phyloP scores from a whole-genome alignment of 2,797 vertebrate genomes.

The Mallotus villosus region DNA sequence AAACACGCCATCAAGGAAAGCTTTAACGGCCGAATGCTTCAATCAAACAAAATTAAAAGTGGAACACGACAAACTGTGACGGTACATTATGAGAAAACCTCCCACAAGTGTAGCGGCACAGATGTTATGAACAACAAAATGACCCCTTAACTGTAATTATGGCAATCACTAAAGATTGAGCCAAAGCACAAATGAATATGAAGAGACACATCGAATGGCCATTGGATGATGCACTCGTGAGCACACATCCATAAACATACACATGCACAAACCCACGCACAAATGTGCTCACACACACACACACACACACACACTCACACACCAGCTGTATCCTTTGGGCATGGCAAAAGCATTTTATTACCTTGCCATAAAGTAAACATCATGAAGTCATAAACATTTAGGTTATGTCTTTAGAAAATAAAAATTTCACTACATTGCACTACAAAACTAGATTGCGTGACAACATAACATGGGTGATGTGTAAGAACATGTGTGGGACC shows the following conservation, averaged over 20 bases:
- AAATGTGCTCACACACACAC: neutral
- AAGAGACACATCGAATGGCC: neutral
- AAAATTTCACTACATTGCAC: neutral
- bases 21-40: slow-evolving; percentile 41
- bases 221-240: neutral
- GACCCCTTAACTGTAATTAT: slow-evolving; percentile 30
- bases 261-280: neutral
- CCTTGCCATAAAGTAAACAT: slow-evolving; percentile 4
- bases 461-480: no score
- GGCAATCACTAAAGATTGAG: slow-evolving; percentile 31
- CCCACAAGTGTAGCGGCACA: slow-evolving; percentile 24
- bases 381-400: slow-evolving; percentile 8
- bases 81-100: slow-evolving; percentile 36
- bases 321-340: slow-evolving; percentile 5
- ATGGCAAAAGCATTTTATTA: neutral
- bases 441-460: no score
- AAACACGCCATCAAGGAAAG: slow-evolving; percentile 26
- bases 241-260: neutral
- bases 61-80: slow-evolving; percentile 32
- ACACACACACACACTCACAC: neutral
- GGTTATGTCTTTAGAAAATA: neutral
- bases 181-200: slow-evolving; percentile 10
- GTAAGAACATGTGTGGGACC: no score
- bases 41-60: slow-evolving; percentile 40
- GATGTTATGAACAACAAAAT: slow-evolving; percentile 44